A percentile compares a stretch with the other conserved stretches of the same genome.
phyloP scores from a whole-genome alignment of 2,113 vertebrate genomes.

The Pomatostomus ruficeps region DNA sequence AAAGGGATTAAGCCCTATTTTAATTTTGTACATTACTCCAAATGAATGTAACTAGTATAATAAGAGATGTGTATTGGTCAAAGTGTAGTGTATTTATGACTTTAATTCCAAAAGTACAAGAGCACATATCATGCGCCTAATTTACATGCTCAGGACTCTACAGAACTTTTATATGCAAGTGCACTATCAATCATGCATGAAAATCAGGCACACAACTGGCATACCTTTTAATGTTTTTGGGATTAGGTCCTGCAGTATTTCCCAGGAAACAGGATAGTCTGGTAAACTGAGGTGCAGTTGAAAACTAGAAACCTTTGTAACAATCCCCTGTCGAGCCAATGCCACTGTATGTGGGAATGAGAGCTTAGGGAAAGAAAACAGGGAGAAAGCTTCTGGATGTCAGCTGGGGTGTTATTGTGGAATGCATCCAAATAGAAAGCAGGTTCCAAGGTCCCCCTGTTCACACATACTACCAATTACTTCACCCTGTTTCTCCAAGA shows the following conservation, averaged over 20 bases:
- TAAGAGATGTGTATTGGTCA: background rate
- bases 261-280: background rate
- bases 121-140: background rate
- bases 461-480: background rate
- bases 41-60: background rate
- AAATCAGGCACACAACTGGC: background rate
- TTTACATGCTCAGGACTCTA: background rate
- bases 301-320: background rate
- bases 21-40: background rate
- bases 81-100: background rate
- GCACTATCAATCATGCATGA: background rate
- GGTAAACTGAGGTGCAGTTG: background rate
- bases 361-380: background rate
- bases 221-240: background rate
- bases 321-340: background rate
- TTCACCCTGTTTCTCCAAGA: background rate
- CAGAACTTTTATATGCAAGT: background rate
- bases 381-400: background rate
- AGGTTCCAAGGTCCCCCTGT: background rate
- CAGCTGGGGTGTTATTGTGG: background rate
- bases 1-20: background rate
- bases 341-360: background rate
- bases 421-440: background rate
- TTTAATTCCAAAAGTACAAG: background rate
- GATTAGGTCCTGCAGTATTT: background rate